phyloP scores from a whole-genome alignment of 2,797 vertebrate species.

The Yasuhikotakia modesta region DNA sequence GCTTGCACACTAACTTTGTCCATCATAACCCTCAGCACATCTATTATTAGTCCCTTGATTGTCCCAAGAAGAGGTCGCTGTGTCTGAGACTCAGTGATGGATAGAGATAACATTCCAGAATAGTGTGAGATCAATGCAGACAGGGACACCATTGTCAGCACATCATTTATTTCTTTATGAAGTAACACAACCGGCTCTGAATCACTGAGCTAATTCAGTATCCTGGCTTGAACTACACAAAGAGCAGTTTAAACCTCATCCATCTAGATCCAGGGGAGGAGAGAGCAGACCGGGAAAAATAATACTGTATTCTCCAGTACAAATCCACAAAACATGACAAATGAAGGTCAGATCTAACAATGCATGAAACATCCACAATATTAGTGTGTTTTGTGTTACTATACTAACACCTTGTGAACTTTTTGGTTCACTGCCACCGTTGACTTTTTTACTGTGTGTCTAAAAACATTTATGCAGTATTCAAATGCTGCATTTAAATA shows the following conservation, averaged over 20 bases:
- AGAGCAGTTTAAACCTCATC: neutral
- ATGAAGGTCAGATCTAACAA: too few relatives aligned
- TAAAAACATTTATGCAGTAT: too few relatives aligned
- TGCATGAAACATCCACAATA: too few relatives aligned
- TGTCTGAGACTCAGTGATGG: constrained; percentile 21
- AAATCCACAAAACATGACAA: neutral
- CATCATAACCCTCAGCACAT: neutral
- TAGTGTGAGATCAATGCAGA: constrained; percentile 24
- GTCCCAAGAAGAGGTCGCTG: constrained; percentile 23
- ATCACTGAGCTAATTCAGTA: constrained; percentile 1
- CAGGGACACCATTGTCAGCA: constrained; percentile 18
- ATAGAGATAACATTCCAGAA: constrained; percentile 45
- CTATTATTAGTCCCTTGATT: constrained; percentile 7
- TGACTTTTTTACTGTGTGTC: too few relatives aligned
- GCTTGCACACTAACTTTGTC: constrained; percentile 8
- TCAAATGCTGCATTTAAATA: too few relatives aligned
- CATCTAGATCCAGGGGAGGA: constrained; percentile 1
- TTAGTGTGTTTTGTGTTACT: too few relatives aligned
- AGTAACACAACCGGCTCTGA: constrained; percentile 30
- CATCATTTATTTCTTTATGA: constrained; percentile 30
- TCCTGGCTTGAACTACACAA: neutral
- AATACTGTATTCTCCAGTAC: neutral
- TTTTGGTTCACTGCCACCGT: too few relatives aligned
- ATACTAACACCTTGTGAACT: too few relatives aligned
- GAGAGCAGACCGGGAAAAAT: neutral